Evolutionary conservation across 2,888 invertebrate genomes (phyloP).

Genomic region (Sisyra nigra): DNA sequence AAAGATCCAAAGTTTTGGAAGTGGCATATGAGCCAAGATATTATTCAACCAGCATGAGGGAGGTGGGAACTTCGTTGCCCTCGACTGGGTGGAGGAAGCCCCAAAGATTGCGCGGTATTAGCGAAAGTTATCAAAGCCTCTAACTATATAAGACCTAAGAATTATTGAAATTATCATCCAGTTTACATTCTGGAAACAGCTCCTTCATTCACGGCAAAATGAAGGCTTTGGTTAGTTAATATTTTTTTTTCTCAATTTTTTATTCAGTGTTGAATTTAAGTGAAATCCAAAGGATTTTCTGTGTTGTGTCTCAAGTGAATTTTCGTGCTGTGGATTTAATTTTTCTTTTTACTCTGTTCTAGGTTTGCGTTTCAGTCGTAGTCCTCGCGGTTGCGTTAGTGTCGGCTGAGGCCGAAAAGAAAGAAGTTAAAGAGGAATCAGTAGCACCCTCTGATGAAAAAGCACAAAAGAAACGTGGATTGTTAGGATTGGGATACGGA

Average conservation of each 20-base stretch:
- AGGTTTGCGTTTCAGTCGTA: constrained; percentile 60
- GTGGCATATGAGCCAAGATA: too few relatives aligned
- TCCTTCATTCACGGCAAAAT: constrained; percentile 22
- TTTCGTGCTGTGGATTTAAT: constrained; percentile 8
- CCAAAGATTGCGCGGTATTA: neutral
- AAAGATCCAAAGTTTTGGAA: too few relatives aligned
- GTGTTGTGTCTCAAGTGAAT: constrained; percentile 1
- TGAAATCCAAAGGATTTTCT: constrained; percentile 6
- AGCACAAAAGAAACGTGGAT: constrained; percentile 69
- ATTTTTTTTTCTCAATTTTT: neutral
- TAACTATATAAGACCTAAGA: constrained; percentile 36
- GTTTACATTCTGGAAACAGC: constrained; percentile 33
- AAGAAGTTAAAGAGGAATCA: constrained; percentile 32
- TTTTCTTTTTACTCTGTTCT: constrained; percentile 20
- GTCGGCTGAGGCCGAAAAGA: constrained; percentile 45
- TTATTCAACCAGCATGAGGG: too few relatives aligned
- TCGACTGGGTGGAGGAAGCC: too few relatives aligned
- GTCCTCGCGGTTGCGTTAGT: constrained; percentile 43
- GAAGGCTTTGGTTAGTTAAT: constrained; percentile 36
- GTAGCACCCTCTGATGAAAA: constrained; percentile 32
- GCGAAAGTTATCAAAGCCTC: constrained; percentile 32
- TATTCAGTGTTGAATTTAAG: constrained; percentile 5
- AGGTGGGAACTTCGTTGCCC: too few relatives aligned
- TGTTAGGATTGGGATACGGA: constrained; percentile 63
- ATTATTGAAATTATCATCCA: constrained; percentile 34